A percentile compares a stretch with the other conserved stretches of the same genome.
phyloP scores from a whole-genome alignment of 2,888 invertebrate species.

The Anthophora plumipes region DNA sequence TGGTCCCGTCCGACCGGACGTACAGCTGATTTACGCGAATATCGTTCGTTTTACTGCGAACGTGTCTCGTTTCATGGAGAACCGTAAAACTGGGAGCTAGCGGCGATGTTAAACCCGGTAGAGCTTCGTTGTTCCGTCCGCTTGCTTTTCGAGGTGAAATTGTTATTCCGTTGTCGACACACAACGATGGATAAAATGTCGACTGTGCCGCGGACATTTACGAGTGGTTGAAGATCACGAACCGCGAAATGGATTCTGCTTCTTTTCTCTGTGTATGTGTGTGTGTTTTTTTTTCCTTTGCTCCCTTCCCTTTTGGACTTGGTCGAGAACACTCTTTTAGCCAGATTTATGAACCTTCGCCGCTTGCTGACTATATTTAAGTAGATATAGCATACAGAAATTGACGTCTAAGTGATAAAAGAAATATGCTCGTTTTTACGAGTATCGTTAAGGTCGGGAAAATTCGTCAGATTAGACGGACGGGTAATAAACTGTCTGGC shows the following conservation, averaged over 20 bases:
- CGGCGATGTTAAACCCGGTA: slow-evolving; percentile 9
- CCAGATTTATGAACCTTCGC: slow-evolving; percentile 1
- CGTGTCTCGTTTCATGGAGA: slow-evolving; percentile 26
- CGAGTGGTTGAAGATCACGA: slow-evolving; percentile 23
- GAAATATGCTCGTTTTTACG: too few relatives aligned
- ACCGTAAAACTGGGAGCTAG: slow-evolving; percentile 16
- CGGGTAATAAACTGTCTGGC: too few relatives aligned
- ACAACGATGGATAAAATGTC: neutral
- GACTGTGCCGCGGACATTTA: slow-evolving; percentile 22
- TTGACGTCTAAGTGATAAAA: too few relatives aligned
- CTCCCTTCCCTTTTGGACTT: too few relatives aligned
- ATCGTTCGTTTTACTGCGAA: slow-evolving; percentile 24
- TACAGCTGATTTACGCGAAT: slow-evolving; percentile 48
- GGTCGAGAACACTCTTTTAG: neutral
- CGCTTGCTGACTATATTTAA: neutral
- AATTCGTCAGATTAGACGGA: too few relatives aligned
- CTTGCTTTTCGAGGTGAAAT: slow-evolving; percentile 21
- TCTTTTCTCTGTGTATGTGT: too few relatives aligned
- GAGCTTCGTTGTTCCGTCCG: neutral
- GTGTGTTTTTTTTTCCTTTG: too few relatives aligned
- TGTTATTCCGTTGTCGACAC: slow-evolving; percentile 24
- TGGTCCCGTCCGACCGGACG: slow-evolving; percentile 2
- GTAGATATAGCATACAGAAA: neutral
- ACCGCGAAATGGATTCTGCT: neutral
- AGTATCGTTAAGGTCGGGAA: too few relatives aligned